Base-by-base conservation (phyloP, 2,888 invertebrate genomes). In the Odiellus spinosus region DNA sequence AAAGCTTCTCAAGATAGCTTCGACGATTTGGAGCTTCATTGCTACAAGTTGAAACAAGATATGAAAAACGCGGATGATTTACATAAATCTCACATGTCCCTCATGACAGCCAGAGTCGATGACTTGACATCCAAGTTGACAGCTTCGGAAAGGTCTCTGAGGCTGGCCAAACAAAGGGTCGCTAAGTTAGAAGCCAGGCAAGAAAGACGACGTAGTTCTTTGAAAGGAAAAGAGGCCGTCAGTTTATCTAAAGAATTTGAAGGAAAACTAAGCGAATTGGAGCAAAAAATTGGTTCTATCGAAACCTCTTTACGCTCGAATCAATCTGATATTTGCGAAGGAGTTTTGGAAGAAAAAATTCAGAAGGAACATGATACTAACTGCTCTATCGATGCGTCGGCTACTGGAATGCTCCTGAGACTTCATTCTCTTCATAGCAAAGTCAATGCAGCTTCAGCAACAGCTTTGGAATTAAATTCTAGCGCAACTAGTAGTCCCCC, bases 51-150 rank as follows among this genome's bases (percentile, higher is more conserved):
- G 35, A 59, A 60, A 44, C 59, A 61, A 50, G 53, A 60, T 59
- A 71, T 83, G 59, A 76, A 76, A 50, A 64, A 74, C 1, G 67
- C 74, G 53, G 68, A 71, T 46, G 73, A 73, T 48, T 72, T 74
- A 49, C 75, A 76, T 46, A 56, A 61, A 41, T 58, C 59, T 2
- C 78, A 87, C 64, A 73, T 82, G 36, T 76, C 78, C 53, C 67
- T 85, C 58, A 80, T 88, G 78, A 82, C 81, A 35, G 79, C 80
- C 19, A 74, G 86, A 43, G 80, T 90, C 49, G 78, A 86, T 61
- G 84, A 86, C 62, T 68, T 90, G 26, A 85, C 86, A 0, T 73
- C 76, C 46, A 88, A 87, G 63, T 71, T 87, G 50, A 77, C 78
- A 6, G 74, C 76, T 1, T 82, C 84, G 1, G 87, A 87, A 60